Conservation (phyloP, 64 coral and sea anemone species). For the Exaiptasia diaphana region DNA sequence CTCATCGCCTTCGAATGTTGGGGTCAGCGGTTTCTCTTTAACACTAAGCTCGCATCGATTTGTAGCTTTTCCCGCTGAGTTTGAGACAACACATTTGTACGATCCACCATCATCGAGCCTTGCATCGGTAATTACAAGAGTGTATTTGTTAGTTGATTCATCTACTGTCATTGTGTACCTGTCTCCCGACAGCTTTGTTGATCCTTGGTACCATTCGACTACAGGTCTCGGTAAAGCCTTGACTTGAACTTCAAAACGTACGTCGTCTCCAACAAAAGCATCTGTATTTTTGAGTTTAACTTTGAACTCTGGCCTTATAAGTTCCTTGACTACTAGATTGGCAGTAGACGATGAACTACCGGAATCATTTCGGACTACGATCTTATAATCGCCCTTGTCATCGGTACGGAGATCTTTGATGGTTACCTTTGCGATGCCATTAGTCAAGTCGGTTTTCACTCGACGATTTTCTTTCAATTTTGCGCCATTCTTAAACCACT, state of each 20-base stretch:
- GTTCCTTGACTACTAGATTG: constrained; percentile 18
- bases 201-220: constrained; percentile 74
- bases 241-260: constrained; percentile 54
- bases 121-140: constrained; percentile 43
- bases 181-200: constrained; percentile 50
- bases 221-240: constrained; percentile 58
- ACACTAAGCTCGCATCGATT: constrained; percentile 56
- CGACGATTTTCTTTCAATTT: constrained; percentile 60
- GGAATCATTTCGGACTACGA: constrained; percentile 55
- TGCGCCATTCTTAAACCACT: constrained; percentile 82
- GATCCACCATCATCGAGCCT: constrained; percentile 59
- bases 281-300: constrained; percentile 69
- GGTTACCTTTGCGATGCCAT: constrained; percentile 9
- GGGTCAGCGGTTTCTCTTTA: constrained; percentile 67
- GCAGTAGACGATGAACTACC: constrained; percentile 27
- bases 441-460: constrained; percentile 38
- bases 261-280: constrained; percentile 55
- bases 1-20: constrained; percentile 42
- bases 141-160: constrained; percentile 6
- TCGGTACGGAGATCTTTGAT: constrained; percentile 26
- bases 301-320: constrained; percentile 70
- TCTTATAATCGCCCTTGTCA: constrained; percentile 84
- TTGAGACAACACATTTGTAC: constrained; percentile 68
- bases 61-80: constrained; percentile 51
- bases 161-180: constrained; percentile 23